Conservation (phyloP, 2,888 invertebrate species). For the Sipunculus nudus region DNA sequence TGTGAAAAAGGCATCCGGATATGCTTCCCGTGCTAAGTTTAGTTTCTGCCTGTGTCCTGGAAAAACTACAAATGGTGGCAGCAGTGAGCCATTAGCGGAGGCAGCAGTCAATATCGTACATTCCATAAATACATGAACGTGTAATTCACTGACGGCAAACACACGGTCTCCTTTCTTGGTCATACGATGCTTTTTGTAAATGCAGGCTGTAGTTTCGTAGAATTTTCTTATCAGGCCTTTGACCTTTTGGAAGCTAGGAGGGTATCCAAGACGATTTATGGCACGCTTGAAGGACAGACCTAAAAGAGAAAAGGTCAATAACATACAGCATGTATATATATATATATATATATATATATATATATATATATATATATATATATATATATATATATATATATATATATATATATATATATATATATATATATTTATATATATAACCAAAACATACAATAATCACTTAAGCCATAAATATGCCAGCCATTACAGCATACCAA, state of each 20-base stretch:
- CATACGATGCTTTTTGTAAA: constrained; percentile 27
- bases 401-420: too few relatives aligned
- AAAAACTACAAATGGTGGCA: constrained; percentile 43
- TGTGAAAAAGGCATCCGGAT: constrained; percentile 37
- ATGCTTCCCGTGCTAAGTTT: constrained; percentile 26
- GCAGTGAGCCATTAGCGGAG: constrained; percentile 35
- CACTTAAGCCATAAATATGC: too few relatives aligned
- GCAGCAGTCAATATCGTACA: constrained; percentile 34
- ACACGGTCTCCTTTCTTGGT: constrained; percentile 29
- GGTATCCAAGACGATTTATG: constrained; percentile 18
- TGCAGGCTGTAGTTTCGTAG: constrained; percentile 29
- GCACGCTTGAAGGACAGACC: constrained; percentile 37
- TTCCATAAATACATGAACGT: constrained; percentile 21
- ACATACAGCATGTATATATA: too few relatives aligned
- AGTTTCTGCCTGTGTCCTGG: constrained; percentile 30
- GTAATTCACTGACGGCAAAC: constrained; percentile 30
- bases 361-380: too few relatives aligned
- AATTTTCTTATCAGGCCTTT: constrained; percentile 37
- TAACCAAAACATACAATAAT: too few relatives aligned
- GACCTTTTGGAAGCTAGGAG: constrained; percentile 35
- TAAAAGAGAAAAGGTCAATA: constrained; percentile 21
- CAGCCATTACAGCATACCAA: too few relatives aligned
- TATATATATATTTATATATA: too few relatives aligned
- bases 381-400: too few relatives aligned
- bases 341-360: too few relatives aligned